Base-by-base conservation (phyloP, 2,113 vertebrate species). In the Hystrix brachyura region DNA sequence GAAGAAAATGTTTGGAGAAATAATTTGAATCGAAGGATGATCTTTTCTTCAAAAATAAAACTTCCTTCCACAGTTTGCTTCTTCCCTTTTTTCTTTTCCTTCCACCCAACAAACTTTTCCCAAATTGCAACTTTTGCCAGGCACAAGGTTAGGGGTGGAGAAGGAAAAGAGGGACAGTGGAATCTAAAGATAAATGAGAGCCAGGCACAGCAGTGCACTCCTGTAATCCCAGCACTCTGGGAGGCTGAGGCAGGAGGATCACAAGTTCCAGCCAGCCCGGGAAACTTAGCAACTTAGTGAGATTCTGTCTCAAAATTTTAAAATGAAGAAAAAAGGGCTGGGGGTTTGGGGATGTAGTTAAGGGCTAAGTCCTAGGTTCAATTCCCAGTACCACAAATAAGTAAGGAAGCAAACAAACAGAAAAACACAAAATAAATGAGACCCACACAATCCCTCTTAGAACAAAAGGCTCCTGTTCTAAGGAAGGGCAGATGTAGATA, bases 41-140 rank as follows among this genome's bases (percentile, higher is more conserved):
- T 21, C 32, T 88, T 82, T 53, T 80, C 57, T 87, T 57, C 19
- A 87, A 18, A 92, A 94, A 94, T 72, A 34, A 89, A 89, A 69
- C 14, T 27, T 81, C 18, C 7, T 60, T 65, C 48, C 15, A 78
- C 8, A 21, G 43, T 92, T 82, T 48, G 34, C 6, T 79, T 71
- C 17, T 57, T 67, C 92, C 7, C 32, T 95, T 93, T 38, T 78
- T 92, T 25, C 13, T 38, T 76, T 90, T 29, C 23, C 59, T 88
- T 19, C 13, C 21, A 87, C 11, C 29, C 59, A 60, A 25, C 21
- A 88, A 38, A 64, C 25, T 84, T 76, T 94, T 91, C 84, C 83
- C 57, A 57, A 78, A 19, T 78, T 84, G 17, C 53, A 80, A 53
- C 32, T 83, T 94, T 93, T 74, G 64, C 32, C 34, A 59, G 76